Base-by-base conservation (phyloP, 2,888 invertebrate genomes). In the Phortica magna region DNA sequence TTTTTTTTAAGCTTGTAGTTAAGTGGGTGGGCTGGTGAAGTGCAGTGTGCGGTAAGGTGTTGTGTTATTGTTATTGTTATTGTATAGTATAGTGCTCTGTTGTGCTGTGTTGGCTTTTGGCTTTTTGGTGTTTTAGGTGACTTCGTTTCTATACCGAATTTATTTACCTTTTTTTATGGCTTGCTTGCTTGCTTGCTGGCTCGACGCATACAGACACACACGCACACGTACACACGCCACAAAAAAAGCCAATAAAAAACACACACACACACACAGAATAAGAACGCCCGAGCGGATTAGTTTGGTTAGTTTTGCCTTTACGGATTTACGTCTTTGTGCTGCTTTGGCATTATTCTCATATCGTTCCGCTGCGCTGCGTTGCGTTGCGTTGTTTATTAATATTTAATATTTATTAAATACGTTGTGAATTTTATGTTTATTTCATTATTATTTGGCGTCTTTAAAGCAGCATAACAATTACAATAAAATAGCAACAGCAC, bases 401-500 rank as follows among this genome's bases (percentile, higher is more conserved):
- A 19, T 48, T 74, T 7, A 48, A 12, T 14, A 14, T 9, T 48
- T 48, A 14, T 55, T 43, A 31, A 43, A 65, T 65, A 59, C 31
- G 55, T n/a, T 59, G 48, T 14, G 48, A n/a, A 22, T 64, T 64
- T 53, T 10, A 43, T 77, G 73, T 41, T 79, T 67, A 57, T 19
- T 57, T 31, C 31, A 31, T 31, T 31, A 12, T 48, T 48, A 48
- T 48, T 48, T 9, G 43, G 48, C 48, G 48, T 53, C 41, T 74
- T 74, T 75, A 83, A 43, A 88, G 81, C 71, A 86, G 61, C 65
- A 87, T 55, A 53, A 88, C 79, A 61, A 86, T 87, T 43, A 88
- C 80, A 64, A 86, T 81, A 12, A 88, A 78, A 76, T 88, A 86
- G 78, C 88, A 86, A 76, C 88, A 86, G 74, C 86, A 87, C 79